A percentile compares a stretch with the other conserved stretches of the same genome.
phyloP scores from a whole-genome alignment of 2,888 invertebrate genomes.

The Temnothorax ravouxi region DNA sequence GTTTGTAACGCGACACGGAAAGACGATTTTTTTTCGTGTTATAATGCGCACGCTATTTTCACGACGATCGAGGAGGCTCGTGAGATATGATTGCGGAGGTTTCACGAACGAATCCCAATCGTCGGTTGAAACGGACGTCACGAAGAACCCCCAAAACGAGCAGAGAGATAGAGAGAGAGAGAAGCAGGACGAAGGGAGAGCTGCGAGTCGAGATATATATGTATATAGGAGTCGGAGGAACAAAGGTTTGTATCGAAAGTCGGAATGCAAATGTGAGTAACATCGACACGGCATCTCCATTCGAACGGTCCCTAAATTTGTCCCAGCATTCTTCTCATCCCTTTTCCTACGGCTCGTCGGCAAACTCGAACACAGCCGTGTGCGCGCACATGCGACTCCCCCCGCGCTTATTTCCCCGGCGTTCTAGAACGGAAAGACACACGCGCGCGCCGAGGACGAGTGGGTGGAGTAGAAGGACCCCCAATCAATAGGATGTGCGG shows the following conservation, averaged over 20 bases:
- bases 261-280: slow-evolving; percentile 82
- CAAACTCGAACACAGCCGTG: slow-evolving; percentile 50
- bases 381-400: slow-evolving; percentile 52
- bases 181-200: neutral
- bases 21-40: slow-evolving; percentile 29
- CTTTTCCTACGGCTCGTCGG: slow-evolving; percentile 61
- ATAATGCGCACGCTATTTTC: slow-evolving; percentile 48
- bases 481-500: slow-evolving; percentile 81
- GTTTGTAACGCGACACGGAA: slow-evolving; percentile 40
- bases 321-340: slow-evolving; percentile 74
- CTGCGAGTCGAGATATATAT: slow-evolving; percentile 5
- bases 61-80: slow-evolving; percentile 44
- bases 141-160: slow-evolving; percentile 32
- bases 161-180: neutral
- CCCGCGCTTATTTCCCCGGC: slow-evolving; percentile 40
- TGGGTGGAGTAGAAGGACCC: slow-evolving; percentile 55
- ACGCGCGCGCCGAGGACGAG: slow-evolving; percentile 59
- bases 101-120: slow-evolving; percentile 47
- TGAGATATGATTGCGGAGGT: slow-evolving; percentile 50
- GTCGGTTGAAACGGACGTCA: slow-evolving; percentile 31
- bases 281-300: slow-evolving; percentile 83
- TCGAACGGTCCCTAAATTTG: slow-evolving; percentile 81
- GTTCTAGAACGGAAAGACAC: slow-evolving; percentile 62
- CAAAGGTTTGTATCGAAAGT: slow-evolving; percentile 82
- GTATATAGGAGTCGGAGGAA: slow-evolving; percentile 63